These are phyloP conservation scores for Diarsia brunnea DNA, from an alignment of 2,888 invertebrate genomes.

Conservation along the genomic window DNA sequence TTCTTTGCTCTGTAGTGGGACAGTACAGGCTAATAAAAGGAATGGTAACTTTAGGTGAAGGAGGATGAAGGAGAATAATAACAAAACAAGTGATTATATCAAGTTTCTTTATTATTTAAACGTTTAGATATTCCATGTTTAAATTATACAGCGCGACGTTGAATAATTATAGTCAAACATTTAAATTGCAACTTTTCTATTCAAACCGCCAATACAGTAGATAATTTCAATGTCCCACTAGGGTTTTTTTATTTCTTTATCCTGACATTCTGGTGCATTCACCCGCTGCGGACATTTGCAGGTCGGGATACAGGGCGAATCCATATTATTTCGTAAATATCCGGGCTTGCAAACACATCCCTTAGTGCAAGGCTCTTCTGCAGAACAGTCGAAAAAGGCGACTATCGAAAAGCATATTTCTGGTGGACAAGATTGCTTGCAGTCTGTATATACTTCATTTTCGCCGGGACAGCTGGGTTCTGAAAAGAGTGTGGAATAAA, in stretches of 20 bases:
- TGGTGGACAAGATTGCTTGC: slow-evolving; percentile 68
- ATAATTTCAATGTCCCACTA: not conserved
- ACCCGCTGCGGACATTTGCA: slow-evolving; percentile 54
- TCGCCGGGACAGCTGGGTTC: slow-evolving; percentile 27
- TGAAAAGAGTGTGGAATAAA: slow-evolving; percentile 9
- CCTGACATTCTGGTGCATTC: slow-evolving; percentile 47
- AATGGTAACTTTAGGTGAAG: no score
- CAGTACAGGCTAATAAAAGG: no score
- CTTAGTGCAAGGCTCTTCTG: slow-evolving; percentile 32
- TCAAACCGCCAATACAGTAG: not conserved
- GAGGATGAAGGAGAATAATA: not conserved
- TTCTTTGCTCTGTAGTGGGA: no score
- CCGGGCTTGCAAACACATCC: slow-evolving; percentile 69
- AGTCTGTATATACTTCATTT: slow-evolving; percentile 65
- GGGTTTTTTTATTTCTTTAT: not conserved
- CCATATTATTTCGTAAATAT: slow-evolving; percentile 41
- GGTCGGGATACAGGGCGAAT: slow-evolving; percentile 50
- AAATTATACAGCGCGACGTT: not conserved
- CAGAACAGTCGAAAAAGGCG: slow-evolving; percentile 61
- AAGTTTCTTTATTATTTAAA: not conserved
- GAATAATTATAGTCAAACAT: not conserved
- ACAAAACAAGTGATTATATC: not conserved
- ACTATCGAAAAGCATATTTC: slow-evolving; percentile 63
- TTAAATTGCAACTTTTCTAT: not conserved
- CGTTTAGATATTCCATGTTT: not conserved